Conservation (phyloP, 2,888 invertebrate genomes). For the Phaonia tiefii region DNA sequence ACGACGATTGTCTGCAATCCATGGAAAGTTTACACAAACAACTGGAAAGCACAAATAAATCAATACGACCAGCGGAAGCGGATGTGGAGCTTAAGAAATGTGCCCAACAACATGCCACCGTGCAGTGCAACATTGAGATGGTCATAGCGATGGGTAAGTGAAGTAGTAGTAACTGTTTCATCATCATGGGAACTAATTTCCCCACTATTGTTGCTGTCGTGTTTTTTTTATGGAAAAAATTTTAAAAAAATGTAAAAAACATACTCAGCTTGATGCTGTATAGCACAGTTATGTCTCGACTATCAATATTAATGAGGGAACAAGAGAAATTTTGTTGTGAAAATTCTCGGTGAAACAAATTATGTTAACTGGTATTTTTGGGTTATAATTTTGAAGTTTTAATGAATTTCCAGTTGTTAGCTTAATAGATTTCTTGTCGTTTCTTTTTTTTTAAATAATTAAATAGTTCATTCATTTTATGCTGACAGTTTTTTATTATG, state of each 20-base stretch:
- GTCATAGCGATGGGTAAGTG: conserved; percentile 82
- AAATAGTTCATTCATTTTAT: conserved; percentile 12
- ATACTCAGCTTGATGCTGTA: conserved; percentile 1
- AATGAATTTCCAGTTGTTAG: conserved; percentile 5
- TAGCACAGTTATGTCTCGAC: neutral
- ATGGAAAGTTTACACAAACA: conserved; percentile 84
- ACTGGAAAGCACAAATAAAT: conserved; percentile 82
- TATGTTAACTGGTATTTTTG: conserved; percentile 37
- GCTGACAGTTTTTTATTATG: neutral
- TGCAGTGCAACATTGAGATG: conserved; percentile 81
- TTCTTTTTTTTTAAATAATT: no score
- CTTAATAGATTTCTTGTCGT: conserved; percentile 40
- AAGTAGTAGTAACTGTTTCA: conserved; percentile 39
- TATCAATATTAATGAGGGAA: conserved; percentile 44
- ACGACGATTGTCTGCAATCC: conserved; percentile 83
- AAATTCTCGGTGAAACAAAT: neutral
- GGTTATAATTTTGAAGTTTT: conserved; percentile 14
- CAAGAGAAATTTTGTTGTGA: no score
- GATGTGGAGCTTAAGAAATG: conserved; percentile 82
- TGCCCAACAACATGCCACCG: conserved; percentile 82
- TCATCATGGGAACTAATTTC: neutral
- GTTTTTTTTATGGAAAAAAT: neutral
- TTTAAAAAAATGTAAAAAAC: conserved; percentile 33
- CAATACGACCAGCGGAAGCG: conserved; percentile 82
- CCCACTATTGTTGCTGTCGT: neutral